Conservation (phyloP, 2,113 vertebrate genomes). For the Crotalus helleri region DNA sequence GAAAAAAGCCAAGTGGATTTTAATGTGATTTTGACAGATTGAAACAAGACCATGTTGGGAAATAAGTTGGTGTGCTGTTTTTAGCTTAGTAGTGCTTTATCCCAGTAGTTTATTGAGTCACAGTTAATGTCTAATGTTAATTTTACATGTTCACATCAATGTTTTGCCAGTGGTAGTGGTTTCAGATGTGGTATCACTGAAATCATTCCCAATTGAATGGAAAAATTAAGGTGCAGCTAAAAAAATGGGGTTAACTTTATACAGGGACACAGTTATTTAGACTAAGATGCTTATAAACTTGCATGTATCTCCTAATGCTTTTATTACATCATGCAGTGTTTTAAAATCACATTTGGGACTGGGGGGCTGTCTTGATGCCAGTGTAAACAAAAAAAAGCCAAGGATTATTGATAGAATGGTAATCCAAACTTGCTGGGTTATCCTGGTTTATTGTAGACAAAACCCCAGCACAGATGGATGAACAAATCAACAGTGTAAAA, state of each 20-base stretch:
- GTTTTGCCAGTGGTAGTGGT: neutral
- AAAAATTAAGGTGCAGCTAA: neutral
- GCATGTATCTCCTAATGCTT: neutral
- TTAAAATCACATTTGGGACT: neutral
- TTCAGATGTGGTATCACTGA: neutral
- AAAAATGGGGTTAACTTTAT: neutral
- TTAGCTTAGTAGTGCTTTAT: neutral
- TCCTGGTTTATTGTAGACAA: neutral
- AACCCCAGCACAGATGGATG: neutral
- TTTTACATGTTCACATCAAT: neutral
- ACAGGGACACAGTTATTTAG: neutral
- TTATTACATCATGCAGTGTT: neutral
- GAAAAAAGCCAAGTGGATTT: neutral
- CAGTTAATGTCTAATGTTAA: neutral
- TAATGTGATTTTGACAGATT: neutral
- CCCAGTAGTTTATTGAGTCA: neutral
- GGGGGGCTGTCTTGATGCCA: neutral
- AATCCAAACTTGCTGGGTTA: neutral
- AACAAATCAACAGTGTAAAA: neutral
- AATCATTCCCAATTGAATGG: neutral
- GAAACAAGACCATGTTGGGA: neutral
- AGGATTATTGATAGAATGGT: neutral
- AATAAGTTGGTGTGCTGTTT: neutral
- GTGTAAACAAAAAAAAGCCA: neutral
- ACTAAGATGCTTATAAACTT: neutral